Percentiles rank a stretch among this genome's conserved stretches.
These are phyloP conservation scores for Otolemur crassicaudatus DNA, from an alignment of 2,797 vertebrate species.

Conservation along the genomic window DNA sequence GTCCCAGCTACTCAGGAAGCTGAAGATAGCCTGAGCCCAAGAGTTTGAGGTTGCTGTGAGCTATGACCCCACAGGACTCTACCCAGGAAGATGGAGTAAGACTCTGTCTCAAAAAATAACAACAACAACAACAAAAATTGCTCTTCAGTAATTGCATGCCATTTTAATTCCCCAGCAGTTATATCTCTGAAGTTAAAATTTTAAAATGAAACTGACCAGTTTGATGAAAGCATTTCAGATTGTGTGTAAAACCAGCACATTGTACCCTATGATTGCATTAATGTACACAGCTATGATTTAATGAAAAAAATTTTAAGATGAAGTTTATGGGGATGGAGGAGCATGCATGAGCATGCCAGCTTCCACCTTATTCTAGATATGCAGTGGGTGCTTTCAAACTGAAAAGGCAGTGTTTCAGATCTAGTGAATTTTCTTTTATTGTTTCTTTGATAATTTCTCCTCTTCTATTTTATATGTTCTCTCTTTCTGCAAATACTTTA, in stretches of 20 bases:
- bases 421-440: not conserved
- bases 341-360: not conserved
- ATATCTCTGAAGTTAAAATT: not conserved
- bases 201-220: not conserved
- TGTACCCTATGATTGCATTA: too few species aligned
- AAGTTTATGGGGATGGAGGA: not conserved
- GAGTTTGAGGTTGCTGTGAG: too few species aligned
- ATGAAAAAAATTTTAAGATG: not conserved
- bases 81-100: too few species aligned
- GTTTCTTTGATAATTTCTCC: not conserved
- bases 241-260: too few species aligned
- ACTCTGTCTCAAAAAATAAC: too few species aligned
- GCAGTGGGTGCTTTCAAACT: not conserved
- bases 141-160: not conserved
- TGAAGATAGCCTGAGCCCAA: too few species aligned
- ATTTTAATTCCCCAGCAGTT: not conserved
- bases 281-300: too few species aligned
- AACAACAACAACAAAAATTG: not conserved
- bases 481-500: not conserved
- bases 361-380: not conserved
- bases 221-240: too few species aligned
- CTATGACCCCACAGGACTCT: too few species aligned
- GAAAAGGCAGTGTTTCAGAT: not conserved
- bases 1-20: too few species aligned
- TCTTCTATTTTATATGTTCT: not conserved